Percentiles rank a stretch among this genome's conserved stretches.
Conservation (phyloP, 2,888 invertebrate species). For the Agrotis puta region DNA sequence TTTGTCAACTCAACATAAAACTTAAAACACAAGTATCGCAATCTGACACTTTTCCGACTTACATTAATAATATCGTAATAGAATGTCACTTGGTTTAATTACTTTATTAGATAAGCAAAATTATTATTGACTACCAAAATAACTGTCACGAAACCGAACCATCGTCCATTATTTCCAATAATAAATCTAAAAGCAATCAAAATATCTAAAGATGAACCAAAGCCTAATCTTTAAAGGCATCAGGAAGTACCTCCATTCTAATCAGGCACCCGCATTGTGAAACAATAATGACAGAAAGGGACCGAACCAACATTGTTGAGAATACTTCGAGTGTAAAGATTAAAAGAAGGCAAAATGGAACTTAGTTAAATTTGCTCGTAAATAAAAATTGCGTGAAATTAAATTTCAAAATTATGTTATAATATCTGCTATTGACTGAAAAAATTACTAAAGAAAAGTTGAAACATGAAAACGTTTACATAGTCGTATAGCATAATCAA, state of each 20-base stretch:
- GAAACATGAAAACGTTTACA: too few relatives aligned
- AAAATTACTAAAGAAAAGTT: background rate
- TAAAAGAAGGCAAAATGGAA: conserved; percentile 35
- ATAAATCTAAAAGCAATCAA: conserved; percentile 21
- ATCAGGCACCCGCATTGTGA: conserved; percentile 52
- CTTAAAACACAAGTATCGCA: too few relatives aligned
- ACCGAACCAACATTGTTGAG: conserved; percentile 40
- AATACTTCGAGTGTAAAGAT: conserved; percentile 51
- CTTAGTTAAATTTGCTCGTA: conserved; percentile 10
- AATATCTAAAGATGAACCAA: conserved; percentile 6
- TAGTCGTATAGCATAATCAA: too few relatives aligned
- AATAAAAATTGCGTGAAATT: background rate
- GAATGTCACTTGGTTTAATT: background rate
- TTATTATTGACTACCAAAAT: background rate
- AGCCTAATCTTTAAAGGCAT: conserved; percentile 33
- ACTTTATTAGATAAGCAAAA: background rate
- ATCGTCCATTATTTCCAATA: background rate
- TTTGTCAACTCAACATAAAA: too few relatives aligned
- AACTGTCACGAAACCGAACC: background rate
- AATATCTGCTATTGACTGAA: background rate
- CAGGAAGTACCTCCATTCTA: conserved; percentile 23
- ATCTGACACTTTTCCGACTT: too few relatives aligned
- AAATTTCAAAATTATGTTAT: background rate
- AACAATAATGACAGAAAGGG: conserved; percentile 56
- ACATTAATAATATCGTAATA: too few relatives aligned